Percentiles rank a stretch among this genome's conserved stretches.
Conservation (phyloP, 2,113 vertebrate species). For the Limnothrissa miodon region DNA sequence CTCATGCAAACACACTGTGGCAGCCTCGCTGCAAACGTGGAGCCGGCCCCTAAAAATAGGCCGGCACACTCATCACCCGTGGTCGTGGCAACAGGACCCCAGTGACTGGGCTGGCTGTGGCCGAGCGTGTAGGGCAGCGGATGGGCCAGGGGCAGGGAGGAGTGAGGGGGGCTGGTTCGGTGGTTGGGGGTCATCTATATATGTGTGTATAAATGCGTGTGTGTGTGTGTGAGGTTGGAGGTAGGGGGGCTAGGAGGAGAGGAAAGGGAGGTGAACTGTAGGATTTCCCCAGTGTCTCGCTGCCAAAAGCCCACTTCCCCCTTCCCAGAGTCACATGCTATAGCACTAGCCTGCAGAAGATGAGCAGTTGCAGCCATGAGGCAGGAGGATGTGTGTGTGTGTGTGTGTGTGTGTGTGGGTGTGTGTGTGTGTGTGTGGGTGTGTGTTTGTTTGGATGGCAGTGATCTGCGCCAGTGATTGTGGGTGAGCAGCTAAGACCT, state of each 20-base stretch:
- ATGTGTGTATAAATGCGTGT: neutral
- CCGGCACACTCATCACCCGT: constrained; percentile 45
- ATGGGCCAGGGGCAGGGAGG: neutral
- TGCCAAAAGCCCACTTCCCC: constrained; percentile 41
- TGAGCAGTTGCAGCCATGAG: constrained; percentile 23
- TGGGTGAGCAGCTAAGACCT: no score
- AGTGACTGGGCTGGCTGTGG: constrained; percentile 9
- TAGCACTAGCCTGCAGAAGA: constrained; percentile 36
- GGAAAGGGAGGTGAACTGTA: neutral
- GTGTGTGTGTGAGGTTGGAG: neutral
- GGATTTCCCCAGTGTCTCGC: constrained; percentile 57
- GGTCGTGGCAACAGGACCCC: constrained; percentile 36
- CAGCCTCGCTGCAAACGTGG: constrained; percentile 48
- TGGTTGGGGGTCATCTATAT: neutral
- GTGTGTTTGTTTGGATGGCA: neutral
- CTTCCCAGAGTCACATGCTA: constrained; percentile 52
- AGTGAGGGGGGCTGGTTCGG: neutral
- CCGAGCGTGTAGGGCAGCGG: neutral
- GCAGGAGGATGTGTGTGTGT: neutral
- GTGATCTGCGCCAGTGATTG: neutral
- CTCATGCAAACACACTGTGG: constrained; percentile 61
- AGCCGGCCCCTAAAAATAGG: constrained; percentile 56
- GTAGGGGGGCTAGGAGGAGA: neutral
- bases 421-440: neutral
- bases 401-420: neutral